phyloP scores from a whole-genome alignment of 2,888 invertebrate species.

The Onthophagus sagittarius region DNA sequence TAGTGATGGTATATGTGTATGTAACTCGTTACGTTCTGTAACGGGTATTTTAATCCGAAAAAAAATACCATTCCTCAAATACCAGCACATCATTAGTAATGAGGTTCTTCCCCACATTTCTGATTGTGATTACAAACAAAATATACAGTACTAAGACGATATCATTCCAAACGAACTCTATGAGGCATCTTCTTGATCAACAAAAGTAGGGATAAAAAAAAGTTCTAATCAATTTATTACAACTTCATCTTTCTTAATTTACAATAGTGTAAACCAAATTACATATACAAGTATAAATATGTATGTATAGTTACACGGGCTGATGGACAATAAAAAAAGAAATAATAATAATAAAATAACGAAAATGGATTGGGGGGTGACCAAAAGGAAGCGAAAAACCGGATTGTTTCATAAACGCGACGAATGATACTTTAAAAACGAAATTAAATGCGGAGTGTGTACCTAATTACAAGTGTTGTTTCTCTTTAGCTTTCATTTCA shows the following conservation, averaged over 20 bases:
- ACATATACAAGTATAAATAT: constrained; percentile 13
- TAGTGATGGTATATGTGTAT: no score
- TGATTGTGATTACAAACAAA: no score
- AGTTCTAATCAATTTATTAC: constrained; percentile 11
- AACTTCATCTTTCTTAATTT: neutral
- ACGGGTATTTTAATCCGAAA: no score
- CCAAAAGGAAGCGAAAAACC: neutral
- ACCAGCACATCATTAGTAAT: no score
- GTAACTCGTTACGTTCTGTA: no score
- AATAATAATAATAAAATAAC: neutral
- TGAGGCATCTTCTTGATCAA: no score
- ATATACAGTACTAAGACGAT: no score
- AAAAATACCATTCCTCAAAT: no score
- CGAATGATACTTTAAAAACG: neutral
- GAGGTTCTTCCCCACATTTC: no score
- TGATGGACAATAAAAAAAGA: neutral
- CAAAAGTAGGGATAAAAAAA: no score
- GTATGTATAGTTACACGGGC: constrained; percentile 8
- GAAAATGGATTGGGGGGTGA: neutral
- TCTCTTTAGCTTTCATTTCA: neutral
- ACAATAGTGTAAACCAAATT: constrained; percentile 6
- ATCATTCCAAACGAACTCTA: no score
- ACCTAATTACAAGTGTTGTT: constrained; percentile 17
- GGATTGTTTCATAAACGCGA: neutral
- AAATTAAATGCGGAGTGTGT: constrained; percentile 18